phyloP scores from a whole-genome alignment of 2,113 vertebrate genomes.

The Thamnophis sirtalis region DNA sequence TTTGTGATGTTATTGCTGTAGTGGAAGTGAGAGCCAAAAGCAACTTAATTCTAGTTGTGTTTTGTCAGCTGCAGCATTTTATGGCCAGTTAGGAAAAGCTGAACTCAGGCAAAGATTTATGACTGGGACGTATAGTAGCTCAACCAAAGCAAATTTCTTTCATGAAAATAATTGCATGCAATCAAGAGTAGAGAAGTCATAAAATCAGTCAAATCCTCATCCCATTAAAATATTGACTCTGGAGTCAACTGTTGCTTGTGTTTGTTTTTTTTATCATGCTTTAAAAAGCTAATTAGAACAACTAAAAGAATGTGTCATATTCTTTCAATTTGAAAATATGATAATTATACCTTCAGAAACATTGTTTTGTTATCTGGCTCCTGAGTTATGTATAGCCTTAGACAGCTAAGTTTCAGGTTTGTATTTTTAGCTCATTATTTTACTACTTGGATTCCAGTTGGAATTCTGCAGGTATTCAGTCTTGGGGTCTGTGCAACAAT shows the following conservation, averaged over 20 bases:
- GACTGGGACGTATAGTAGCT: background rate
- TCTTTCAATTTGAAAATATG: background rate
- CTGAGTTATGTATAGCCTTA: background rate
- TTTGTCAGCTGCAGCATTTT: background rate
- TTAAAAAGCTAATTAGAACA: background rate
- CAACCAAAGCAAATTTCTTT: background rate
- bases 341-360: background rate
- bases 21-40: background rate
- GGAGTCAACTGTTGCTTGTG: background rate
- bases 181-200: background rate
- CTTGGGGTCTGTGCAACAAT: background rate
- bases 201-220: background rate
- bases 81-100: background rate
- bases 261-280: background rate
- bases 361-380: background rate
- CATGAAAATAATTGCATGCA: background rate
- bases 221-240: background rate
- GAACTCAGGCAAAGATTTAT: background rate
- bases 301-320: background rate
- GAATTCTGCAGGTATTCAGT: background rate
- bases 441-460: background rate
- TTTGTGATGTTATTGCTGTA: background rate
- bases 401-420: background rate
- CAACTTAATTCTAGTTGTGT: background rate
- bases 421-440: background rate